Evolutionary conservation across 1,140 invertebrate species (phyloP), one percentile per base, ranked within the genome.

Genomic region (Portunus trituberculatus): DNA sequence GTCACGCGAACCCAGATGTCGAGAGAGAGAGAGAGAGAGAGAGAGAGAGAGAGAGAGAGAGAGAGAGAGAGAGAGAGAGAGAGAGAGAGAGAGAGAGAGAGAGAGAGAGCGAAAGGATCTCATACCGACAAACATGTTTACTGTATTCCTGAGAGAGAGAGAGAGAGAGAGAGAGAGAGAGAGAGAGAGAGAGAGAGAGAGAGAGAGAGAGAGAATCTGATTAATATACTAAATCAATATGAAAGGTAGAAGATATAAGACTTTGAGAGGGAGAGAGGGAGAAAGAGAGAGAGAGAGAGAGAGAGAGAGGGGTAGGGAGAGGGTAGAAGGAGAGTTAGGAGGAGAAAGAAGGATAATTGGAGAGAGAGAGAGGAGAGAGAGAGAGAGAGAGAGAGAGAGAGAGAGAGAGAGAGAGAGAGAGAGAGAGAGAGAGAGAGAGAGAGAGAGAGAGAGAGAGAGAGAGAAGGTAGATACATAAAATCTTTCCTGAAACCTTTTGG

Each of bases 121-220:
- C 67, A 0, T n/a, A n/a, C 25, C 20, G 67, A n/a, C 25, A 76
- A 76, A 76, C 67, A 76, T 76, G 67, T 76, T 76, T 76, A n/a
- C 25, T 76, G 67, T 25, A 25, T 7, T 29, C 25, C 25, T 20
- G 87, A 88, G 87, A 88, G 87, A 88, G 87, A 88, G 87, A 88
- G 87, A 88, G 67, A 76, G 67, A 76, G 67, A 76, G 67, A 76
- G 67, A 76, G 87, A 88, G 87, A 88, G 87, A 88, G 87, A 88
- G 87, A 88, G 87, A 88, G 87, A 88, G 67, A 76, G 67, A 76
- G 67, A 76, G 67, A 76, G 67, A 76, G 67, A 76, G 67, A 76
- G 67, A 76, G 67, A 76, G 67, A 76, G 67, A 76, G 67, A 76
- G 67, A 76, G n/a, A 76, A 76, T 76, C 67, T 76, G 67, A 76